Conservation (phyloP, 2,888 invertebrate species). For the Iselma pallidipennis region DNA sequence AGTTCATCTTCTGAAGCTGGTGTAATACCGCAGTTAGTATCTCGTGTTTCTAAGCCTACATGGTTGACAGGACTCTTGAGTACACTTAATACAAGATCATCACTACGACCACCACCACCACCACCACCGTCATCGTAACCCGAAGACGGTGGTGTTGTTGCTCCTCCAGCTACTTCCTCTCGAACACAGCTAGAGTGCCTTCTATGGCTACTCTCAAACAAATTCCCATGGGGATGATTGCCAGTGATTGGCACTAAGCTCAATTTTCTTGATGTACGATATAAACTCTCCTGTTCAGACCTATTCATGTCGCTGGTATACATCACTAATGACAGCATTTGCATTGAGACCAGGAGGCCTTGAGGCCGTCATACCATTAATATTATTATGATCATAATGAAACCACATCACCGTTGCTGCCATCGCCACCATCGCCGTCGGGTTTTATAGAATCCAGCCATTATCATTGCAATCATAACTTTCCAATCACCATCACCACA, state of each 20-base stretch:
- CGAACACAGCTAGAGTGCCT: constrained; percentile 26
- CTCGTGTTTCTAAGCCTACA: constrained; percentile 49
- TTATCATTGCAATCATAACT: background rate
- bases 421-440: background rate
- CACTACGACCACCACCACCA: constrained; percentile 33
- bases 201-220: constrained; percentile 28
- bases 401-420: constrained; percentile 4
- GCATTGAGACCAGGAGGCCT: constrained; percentile 15
- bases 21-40: constrained; percentile 51
- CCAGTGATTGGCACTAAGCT: constrained; percentile 52
- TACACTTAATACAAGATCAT: constrained; percentile 64
- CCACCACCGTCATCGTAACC: background rate
- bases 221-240: constrained; percentile 34
- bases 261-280: constrained; percentile 65
- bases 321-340: constrained; percentile 59
- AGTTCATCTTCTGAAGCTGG: constrained; percentile 50
- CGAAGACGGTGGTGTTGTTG: background rate
- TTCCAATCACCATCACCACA: background rate
- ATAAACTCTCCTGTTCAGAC: constrained; percentile 66
- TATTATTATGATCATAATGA: constrained; percentile 12
- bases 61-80: constrained; percentile 62
- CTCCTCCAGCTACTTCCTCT: constrained; percentile 6
- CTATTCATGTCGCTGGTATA: constrained; percentile 62
- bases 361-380: constrained; percentile 7
- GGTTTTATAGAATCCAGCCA: background rate